Evolutionary conservation across 2,888 invertebrate genomes (phyloP).

Genomic region (Hypsopygia costalis): DNA sequence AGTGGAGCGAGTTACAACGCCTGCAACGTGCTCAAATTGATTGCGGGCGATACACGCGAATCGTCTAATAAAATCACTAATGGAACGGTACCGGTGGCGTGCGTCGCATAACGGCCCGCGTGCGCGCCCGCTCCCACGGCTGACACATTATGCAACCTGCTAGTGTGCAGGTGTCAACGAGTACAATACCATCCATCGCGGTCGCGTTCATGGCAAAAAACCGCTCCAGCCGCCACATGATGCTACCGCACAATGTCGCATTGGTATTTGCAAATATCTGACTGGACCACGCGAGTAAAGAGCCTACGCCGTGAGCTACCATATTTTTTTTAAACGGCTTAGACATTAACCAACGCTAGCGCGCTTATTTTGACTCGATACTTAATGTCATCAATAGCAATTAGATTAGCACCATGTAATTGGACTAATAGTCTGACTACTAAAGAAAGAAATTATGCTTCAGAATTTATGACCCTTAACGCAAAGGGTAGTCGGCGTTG

Average conservation of each 20-base stretch:
- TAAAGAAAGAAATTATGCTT: constrained; percentile 11
- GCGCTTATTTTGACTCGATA: constrained; percentile 4
- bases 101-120: constrained; percentile 71
- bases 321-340: too few species aligned
- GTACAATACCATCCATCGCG: constrained; percentile 59
- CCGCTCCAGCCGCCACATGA: constrained; percentile 13
- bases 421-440: constrained; percentile 1
- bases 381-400: constrained; percentile 2
- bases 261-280: too few species aligned
- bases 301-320: too few species aligned
- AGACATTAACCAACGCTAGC: not conserved
- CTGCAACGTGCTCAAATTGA: constrained; percentile 63
- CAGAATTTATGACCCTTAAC: constrained; percentile 19
- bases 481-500: constrained; percentile 2
- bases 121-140: constrained; percentile 65
- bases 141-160: constrained; percentile 71
- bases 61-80: constrained; percentile 77
- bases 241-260: not conserved
- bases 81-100: constrained; percentile 76
- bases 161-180: constrained; percentile 37
- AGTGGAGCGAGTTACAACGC: constrained; percentile 60
- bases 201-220: constrained; percentile 55
- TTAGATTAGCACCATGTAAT: constrained; percentile 6
- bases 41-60: constrained; percentile 72
- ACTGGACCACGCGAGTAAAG: too few species aligned